Evolutionary conservation across 2,797 vertebrate species (phyloP), one percentile per base, ranked within the genome.

Genomic region (Dallia pectoralis): DNA sequence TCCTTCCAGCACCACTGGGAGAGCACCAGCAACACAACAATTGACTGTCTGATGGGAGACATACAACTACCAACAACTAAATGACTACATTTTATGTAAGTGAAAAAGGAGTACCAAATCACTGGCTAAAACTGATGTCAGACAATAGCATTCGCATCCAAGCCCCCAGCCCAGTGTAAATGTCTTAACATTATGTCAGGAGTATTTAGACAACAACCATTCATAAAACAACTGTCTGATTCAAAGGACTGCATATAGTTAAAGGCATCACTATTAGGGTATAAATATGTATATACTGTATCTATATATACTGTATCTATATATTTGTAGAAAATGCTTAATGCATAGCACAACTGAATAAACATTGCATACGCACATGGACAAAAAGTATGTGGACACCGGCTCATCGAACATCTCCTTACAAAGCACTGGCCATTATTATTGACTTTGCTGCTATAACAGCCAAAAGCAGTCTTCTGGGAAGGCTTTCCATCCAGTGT

Each of bases 81-180:
- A 74, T 40, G n/a, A 66, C 32, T 36, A 15, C 30, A 33, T 66
- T 66, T n/a, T 6, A 62, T 33, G 30, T 64, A 64, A 29, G 62
- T 63, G 73, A 49, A 67, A 49, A 70, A 30, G 18, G 32, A 40
- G 74, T 56, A 53, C 63, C 67, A 70, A 70, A 32, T 65, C 74
- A 65, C 48, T 4, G 48, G n/a, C 29, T 64, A 69, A n/a, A 69
- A 62, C 22, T 22, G 66, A 36, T 36, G 32, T 22, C 32, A 66
- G 4, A 19, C 32, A 59, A 22, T 59, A 59, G 25, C 22, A 59
- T 59, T 59, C 25, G 53, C 22, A 25, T 22, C 22, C 3, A 59
- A 25, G 22, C 53, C 22, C 53, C 22, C 18, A 59, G 25, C 12
- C 9, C 15, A 56, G 7, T 4, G 22, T 27, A 12, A 25, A 25